Evolutionary conservation across 2,888 invertebrate genomes (phyloP), one percentile per base, ranked within the genome.

Genomic region (Ferrisia virgata): DNA sequence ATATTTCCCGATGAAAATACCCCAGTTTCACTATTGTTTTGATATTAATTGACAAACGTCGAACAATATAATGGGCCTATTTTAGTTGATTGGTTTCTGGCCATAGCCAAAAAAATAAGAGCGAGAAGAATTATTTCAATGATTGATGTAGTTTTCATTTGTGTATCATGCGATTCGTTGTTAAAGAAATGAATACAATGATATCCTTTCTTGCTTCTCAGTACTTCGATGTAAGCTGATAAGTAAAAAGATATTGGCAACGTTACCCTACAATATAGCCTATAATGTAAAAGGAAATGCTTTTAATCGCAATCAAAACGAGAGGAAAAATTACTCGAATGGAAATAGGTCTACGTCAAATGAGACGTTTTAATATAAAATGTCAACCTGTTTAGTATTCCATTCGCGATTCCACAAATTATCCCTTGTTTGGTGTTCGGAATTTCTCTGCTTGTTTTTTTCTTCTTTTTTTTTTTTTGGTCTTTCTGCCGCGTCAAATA

Each of bases 361-460:
- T 28, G 64, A 64, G 64, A 64, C 64, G 64, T 64, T 64, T 64
- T 64, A 64, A 64, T 64, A 64, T 15, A 13, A 64, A 58, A 64
- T 64, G 64, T 64, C 64, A 64, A 64, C 64, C 28, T 28, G 28
- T 64, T 64, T 64, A 64, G 64, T 64, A 64, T 64, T 64, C 64
- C 28, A 28, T 28, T 64, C 15, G 25, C 1, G 8, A 64, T 31
- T 64, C 64, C 6, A 18, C 11, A 53, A 22, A 4, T 53, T 53
- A n/a, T n/a, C n/a, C 18, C 22, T 53, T 22, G 53, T 22, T 53
- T 18, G 53, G 6, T 53, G 6, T 22, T 22, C 11, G 22, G 22
- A n/a, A n/a, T n/a, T n/a, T n/a, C n/a, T n/a, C n/a, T n/a, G 53
- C 22, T 22, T 53, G 22, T 22, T 13, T 22, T 22, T 22, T 22